Percentiles rank a stretch among this genome's conserved stretches.
Evolutionary conservation across 2,113 vertebrate species (phyloP).

Genomic region (Spea bombifrons): DNA sequence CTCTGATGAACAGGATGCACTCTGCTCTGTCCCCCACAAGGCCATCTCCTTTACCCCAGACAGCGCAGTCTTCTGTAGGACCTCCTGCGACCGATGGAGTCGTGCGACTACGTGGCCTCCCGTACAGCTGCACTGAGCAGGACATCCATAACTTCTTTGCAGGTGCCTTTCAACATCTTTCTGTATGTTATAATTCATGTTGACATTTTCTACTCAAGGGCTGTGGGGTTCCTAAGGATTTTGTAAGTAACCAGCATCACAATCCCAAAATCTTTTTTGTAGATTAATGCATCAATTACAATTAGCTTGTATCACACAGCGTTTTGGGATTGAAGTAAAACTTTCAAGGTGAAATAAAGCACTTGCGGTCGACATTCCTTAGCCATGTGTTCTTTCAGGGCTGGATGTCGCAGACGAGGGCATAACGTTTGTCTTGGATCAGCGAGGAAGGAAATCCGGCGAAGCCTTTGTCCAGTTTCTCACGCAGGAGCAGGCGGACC

Average conservation of each 20-base stretch:
- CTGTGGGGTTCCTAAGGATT: too few relatives aligned
- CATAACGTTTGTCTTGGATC: conserved; percentile 69
- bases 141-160: conserved; percentile 81
- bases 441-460: conserved; percentile 73
- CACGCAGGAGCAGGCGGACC: conserved; percentile 72
- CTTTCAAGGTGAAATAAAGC: too few relatives aligned
- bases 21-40: conserved; percentile 51
- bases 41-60: neutral
- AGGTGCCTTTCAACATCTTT: conserved; percentile 64
- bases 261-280: too few relatives aligned
- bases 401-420: conserved; percentile 63
- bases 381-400: conserved; percentile 56
- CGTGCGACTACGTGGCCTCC: conserved; percentile 82
- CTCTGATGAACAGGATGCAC: conserved; percentile 68
- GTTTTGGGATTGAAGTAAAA: too few relatives aligned
- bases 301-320: too few relatives aligned
- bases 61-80: conserved; percentile 12
- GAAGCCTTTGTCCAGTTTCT: conserved; percentile 85
- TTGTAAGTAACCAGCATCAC: too few relatives aligned
- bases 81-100: conserved; percentile 61
- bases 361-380: too few relatives aligned
- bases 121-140: conserved; percentile 72
- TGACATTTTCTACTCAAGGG: neutral
- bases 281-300: too few relatives aligned
- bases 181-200: neutral